Evolutionary conservation across 1,140 invertebrate species (phyloP).

Genomic region (Ips typographus): DNA sequence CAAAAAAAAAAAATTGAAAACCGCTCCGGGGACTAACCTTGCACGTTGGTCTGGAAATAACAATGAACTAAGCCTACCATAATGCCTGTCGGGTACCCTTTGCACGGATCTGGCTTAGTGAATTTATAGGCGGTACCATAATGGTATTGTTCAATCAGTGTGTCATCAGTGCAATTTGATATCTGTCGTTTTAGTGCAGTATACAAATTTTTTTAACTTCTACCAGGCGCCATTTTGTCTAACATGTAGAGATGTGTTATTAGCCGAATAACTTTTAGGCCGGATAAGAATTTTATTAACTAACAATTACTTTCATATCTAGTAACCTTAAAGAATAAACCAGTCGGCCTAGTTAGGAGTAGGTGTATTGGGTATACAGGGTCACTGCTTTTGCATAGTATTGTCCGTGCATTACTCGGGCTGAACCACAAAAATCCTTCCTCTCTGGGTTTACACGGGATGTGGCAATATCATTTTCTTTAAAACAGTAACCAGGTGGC

Average conservation of each 20-base stretch:
- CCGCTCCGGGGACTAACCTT: neutral
- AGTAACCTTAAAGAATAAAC: constrained; percentile 36
- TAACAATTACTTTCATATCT: constrained; percentile 35
- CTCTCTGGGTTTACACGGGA: no score
- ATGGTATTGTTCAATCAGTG: no score
- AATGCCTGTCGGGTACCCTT: neutral
- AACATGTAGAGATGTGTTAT: neutral
- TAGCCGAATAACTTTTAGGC: constrained; percentile 1
- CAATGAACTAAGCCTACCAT: neutral
- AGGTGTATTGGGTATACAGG: constrained; percentile 32
- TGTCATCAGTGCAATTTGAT: no score
- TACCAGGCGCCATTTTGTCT: neutral
- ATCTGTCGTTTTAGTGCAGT: no score
- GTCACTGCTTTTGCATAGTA: constrained; percentile 27
- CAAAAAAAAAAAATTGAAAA: constrained; percentile 2
- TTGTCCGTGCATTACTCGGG: constrained; percentile 22
- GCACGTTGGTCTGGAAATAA: neutral
- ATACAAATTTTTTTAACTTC: no score
- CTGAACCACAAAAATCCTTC: constrained; percentile 4
- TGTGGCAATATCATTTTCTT: no score
- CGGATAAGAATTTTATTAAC: constrained; percentile 23
- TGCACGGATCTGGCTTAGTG: neutral
- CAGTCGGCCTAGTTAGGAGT: constrained; percentile 35
- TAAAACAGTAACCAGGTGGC: no score
- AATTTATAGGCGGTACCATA: neutral